These are phyloP conservation scores for Pyrrhia umbra DNA, from an alignment of 2,888 invertebrate species.

Conservation along the genomic window DNA sequence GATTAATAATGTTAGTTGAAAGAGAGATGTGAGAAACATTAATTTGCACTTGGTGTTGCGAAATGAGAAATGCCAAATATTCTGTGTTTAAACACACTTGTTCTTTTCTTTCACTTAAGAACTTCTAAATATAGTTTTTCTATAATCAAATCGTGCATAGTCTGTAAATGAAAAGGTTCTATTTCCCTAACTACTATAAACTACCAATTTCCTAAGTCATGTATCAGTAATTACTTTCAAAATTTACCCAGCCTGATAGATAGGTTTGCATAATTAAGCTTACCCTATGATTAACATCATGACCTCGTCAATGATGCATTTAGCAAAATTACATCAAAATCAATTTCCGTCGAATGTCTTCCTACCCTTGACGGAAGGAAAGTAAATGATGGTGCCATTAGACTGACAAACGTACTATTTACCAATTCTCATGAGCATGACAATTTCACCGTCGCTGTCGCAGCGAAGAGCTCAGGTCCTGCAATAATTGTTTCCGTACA, in stretches of 20 bases:
- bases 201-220: slow-evolving; percentile 33
- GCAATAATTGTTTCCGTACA: slow-evolving; percentile 79
- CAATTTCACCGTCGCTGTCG: slow-evolving; percentile 77
- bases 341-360: slow-evolving; percentile 64
- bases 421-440: slow-evolving; percentile 67
- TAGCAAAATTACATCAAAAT: slow-evolving; percentile 57
- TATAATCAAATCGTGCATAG: background rate
- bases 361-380: slow-evolving; percentile 74
- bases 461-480: slow-evolving; percentile 61
- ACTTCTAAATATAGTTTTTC: background rate
- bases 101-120: background rate
- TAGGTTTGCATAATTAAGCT: slow-evolving; percentile 36
- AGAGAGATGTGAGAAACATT: slow-evolving; percentile 22
- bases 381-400: slow-evolving; percentile 76
- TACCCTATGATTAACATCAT: slow-evolving; percentile 39
- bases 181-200: slow-evolving; percentile 41
- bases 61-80: background rate
- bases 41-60: background rate
- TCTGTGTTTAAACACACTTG: background rate
- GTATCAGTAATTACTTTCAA: slow-evolving; percentile 32
- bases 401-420: slow-evolving; percentile 70
- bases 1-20: slow-evolving; percentile 46
- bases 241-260: slow-evolving; percentile 39
- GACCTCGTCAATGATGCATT: slow-evolving; percentile 53
- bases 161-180: slow-evolving; percentile 4